Evolutionary conservation across 2,888 invertebrate species (phyloP), one percentile per base, ranked within the genome.

Genomic region (Tetheella fluctuosa): DNA sequence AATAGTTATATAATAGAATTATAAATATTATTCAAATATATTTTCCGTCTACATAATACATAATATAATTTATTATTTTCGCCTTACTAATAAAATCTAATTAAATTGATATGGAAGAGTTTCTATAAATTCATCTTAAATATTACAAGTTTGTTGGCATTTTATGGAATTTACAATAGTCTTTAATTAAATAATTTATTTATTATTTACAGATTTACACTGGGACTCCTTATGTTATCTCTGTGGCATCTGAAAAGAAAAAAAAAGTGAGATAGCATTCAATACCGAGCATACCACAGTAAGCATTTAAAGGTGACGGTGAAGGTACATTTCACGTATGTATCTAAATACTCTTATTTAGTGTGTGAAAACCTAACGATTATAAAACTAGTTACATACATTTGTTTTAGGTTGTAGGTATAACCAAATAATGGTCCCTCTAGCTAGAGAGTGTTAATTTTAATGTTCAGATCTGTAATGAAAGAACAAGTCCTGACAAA

Each of bases 181-280:
- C 76, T 79, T 80, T 76, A 61, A 58, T 64, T 57, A 55, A 59
- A 69, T 23, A 48, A 58, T 64, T 59, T 81, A 79, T 80, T 76
- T 80, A 80, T 76, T 80, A 58, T 42, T 62, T 62, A 63, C 70
- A 56, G 34, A 60, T 62, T 61, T 48, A 56, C 55, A 37, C 58
- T 48, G n/a, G 48, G 48, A 20, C 61, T 76, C 80, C 79, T 76
- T 78, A 72, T 89, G 91, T 81, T 91, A 91, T 85, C 91, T 91
- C 61, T 85, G 87, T 34, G 90, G 89, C 78, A 91, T 86, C 91
- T 91, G 90, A 54, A 83, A 88, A 61, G 75, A 68, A 65, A 70
- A 37, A 12, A 56, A 62, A 56, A 10, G 15, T 48, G 6, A 48
- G 7, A 1, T 6, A 48, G 48, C 20, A 48, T 48, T 48, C 20